Base-by-base conservation (phyloP, 2,113 vertebrate species). In the Etheostoma cragini region DNA sequence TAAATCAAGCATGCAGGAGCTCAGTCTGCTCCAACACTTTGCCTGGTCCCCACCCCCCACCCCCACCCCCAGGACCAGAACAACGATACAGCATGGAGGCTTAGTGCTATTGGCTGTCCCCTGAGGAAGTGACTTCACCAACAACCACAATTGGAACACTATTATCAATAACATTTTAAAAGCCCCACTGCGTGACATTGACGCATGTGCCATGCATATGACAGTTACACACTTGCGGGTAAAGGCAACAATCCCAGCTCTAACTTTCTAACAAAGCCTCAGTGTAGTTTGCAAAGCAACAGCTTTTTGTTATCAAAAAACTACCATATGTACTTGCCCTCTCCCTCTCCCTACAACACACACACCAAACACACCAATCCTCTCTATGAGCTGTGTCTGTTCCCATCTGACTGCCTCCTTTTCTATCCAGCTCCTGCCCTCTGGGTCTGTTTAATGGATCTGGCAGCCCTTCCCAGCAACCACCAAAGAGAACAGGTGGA, bases 371-470 rank as follows among this genome's bases (percentile, higher is more conserved):
- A 90, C 76, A 85, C 74, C 75, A 80, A 83, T 84, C 82, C 68
- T 81, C 88, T 79, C 89, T 84, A 89, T 87, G 90, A 85, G 87
- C 69, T 76, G 78, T 78, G 88, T 91, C 88, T 85, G 79, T 76
- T 91, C 85, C 93, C 90, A 86, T 94, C 92, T 94, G 94, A 94
- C 87, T 88, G 82, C 75, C 60, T 89, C 76, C 81, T 63, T 78
- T 92, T 76, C 83, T 87, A 85, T 83, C 87, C 87, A 77, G 82
- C 89, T 88, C 78, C 88, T 90, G 92, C 91, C 95, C 94, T 95
- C 93, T 83, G 94, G 95, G 94, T 91, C 93, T 89, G 83, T 91
- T 92, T 97, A 97, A 97, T 97, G 96, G 95, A 94, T 96, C 94
- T 95, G 95, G 95, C 94, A 95, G 89, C 83, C 85, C 85, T 87